Conservation (phyloP, 2,113 vertebrate genomes). For the Apeltes quadracus region DNA sequence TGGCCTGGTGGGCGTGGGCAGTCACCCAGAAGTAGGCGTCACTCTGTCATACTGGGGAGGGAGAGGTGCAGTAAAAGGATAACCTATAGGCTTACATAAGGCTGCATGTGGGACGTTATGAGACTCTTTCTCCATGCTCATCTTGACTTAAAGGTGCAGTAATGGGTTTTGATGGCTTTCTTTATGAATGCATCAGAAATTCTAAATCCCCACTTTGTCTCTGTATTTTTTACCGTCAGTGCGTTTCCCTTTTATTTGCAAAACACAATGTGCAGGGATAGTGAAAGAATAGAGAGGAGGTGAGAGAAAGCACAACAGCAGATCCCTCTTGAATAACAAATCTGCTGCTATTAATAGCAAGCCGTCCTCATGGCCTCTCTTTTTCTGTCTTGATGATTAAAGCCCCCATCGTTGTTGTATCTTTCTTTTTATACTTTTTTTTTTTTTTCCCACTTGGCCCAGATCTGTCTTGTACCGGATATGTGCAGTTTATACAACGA, state of each 20-base stretch:
- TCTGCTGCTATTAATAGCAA: conserved; percentile 81
- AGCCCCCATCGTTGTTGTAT: conserved; percentile 1
- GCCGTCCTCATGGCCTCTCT: conserved; percentile 64
- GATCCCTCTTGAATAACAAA: conserved; percentile 80
- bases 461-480: conserved; percentile 32
- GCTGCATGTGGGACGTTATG: conserved; percentile 45
- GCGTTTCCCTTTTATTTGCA: conserved; percentile 44
- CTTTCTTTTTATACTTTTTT: conserved; percentile 17
- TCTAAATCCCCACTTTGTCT: conserved; percentile 3
- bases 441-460: not conserved
- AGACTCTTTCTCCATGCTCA: conserved; percentile 22
- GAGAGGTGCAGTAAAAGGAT: conserved; percentile 45
- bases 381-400: conserved; percentile 34
- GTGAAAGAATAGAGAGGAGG: conserved; percentile 40
- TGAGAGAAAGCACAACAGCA: conserved; percentile 73
- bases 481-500: conserved; percentile 48
- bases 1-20: conserved; percentile 57
- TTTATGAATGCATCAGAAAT: conserved; percentile 20
- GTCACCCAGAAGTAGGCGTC: conserved; percentile 65
- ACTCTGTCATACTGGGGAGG: conserved; percentile 54
- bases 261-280: conserved; percentile 45
- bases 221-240: conserved; percentile 19
- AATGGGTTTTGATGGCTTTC: not conserved
- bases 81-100: conserved; percentile 58
- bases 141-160: conserved; percentile 11